phyloP scores from a whole-genome alignment of 1,140 invertebrate species.

The Eueides isabella region DNA sequence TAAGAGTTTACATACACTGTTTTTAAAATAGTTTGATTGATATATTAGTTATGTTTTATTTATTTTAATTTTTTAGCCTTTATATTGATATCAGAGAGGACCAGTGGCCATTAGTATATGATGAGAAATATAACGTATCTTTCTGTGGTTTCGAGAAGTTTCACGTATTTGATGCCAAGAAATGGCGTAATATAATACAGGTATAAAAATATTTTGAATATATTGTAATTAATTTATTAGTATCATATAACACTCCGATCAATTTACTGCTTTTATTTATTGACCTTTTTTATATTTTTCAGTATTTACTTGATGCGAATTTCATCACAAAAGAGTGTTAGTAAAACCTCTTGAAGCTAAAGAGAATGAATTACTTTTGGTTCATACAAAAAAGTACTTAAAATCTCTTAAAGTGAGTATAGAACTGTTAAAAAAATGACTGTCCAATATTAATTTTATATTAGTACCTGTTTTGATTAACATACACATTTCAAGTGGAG shows the following conservation, averaged over 20 bases:
- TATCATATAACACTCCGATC: not conserved
- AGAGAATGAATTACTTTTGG: conserved; percentile 86
- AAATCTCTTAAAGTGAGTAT: conserved; percentile 84
- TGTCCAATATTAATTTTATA: not conserved
- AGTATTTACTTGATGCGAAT: conserved; percentile 83
- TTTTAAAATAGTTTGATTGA: not conserved
- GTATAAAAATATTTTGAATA: conserved; percentile 74
- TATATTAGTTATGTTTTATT: not conserved
- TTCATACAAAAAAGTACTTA: conserved; percentile 89
- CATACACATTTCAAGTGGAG: conserved; percentile 85
- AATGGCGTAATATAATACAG: conserved; percentile 91
- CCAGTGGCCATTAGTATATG: conserved; percentile 89
- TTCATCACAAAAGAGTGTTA: conserved; percentile 82
- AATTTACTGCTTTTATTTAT: too few relatives aligned
- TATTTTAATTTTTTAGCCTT: conserved; percentile 52
- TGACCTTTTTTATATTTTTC: conserved; percentile 36
- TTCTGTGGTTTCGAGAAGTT: conserved; percentile 91
- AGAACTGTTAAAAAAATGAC: not conserved
- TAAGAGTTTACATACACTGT: not conserved
- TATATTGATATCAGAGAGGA: conserved; percentile 74
- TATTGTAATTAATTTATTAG: not conserved
- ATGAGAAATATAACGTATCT: conserved; percentile 90
- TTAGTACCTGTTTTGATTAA: conserved; percentile 56
- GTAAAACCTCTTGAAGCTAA: conserved; percentile 87
- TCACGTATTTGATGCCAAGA: conserved; percentile 94